These are phyloP conservation scores for Paraplagusia blochii DNA, from an alignment of 2,113 vertebrate genomes.

Conservation along the genomic window DNA sequence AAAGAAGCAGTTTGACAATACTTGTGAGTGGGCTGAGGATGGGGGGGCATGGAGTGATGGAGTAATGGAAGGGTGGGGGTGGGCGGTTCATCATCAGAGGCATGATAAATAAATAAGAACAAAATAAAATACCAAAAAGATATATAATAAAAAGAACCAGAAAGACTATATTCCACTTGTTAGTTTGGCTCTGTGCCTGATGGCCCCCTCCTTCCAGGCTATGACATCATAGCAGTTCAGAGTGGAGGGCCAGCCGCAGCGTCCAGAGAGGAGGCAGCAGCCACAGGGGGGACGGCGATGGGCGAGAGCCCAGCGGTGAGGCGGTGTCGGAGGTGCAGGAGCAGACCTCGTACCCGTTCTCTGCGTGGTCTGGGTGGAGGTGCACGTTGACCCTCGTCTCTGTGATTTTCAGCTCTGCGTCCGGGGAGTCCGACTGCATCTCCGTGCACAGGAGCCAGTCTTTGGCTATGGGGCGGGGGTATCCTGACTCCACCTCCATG, in stretches of 20 bases:
- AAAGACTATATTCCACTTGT: slow-evolving; percentile 42
- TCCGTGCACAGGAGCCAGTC: slow-evolving; percentile 93
- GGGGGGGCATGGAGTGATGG: neutral
- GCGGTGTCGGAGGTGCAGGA: slow-evolving; percentile 83
- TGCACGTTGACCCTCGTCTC: slow-evolving; percentile 72
- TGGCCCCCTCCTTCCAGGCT: slow-evolving; percentile 26
- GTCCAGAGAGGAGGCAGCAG: slow-evolving; percentile 69
- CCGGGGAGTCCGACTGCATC: slow-evolving; percentile 78
- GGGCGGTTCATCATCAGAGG: slow-evolving; percentile 6
- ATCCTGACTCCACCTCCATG: slow-evolving; percentile 82
- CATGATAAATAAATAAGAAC: slow-evolving; percentile 58
- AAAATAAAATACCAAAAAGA: slow-evolving; percentile 43
- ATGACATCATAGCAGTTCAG: slow-evolving; percentile 72
- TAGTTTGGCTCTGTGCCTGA: slow-evolving; percentile 10
- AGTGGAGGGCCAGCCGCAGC: slow-evolving; percentile 39
- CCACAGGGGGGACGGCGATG: slow-evolving; percentile 41
- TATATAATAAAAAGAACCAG: slow-evolving; percentile 35
- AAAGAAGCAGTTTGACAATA: slow-evolving; percentile 12
- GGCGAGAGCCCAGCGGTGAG: slow-evolving; percentile 13
- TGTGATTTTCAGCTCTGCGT: slow-evolving; percentile 62
- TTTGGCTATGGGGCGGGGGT: slow-evolving; percentile 82
- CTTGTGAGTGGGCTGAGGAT: no score
- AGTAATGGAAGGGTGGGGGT: slow-evolving; percentile 3
- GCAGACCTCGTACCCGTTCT: slow-evolving; percentile 87
- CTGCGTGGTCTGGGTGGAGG: slow-evolving; percentile 75